phyloP scores from a whole-genome alignment of 2,113 vertebrate species.

The Psettodes erumei region DNA sequence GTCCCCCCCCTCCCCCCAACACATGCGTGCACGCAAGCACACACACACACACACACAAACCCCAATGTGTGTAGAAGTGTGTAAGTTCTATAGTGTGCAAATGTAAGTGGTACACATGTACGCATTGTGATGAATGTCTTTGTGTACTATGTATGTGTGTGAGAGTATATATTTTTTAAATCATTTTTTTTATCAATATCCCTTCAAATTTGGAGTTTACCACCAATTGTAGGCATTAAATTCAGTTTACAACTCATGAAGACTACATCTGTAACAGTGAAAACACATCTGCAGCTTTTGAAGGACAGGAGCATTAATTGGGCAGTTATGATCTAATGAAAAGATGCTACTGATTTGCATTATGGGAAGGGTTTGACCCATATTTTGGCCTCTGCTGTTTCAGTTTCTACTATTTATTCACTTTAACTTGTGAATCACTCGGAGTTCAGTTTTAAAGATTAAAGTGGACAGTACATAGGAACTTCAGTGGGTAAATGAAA shows the following conservation, averaged over 20 bases:
- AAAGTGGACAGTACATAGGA: not conserved
- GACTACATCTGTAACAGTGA: too few species aligned
- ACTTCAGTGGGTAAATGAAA: slow-evolving; percentile 2
- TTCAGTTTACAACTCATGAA: not conserved
- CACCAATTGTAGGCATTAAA: not conserved
- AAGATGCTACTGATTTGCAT: not conserved
- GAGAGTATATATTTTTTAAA: too few species aligned
- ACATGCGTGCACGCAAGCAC: not conserved
- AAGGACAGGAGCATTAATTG: not conserved
- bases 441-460: not conserved
- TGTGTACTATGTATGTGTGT: slow-evolving; percentile 14
- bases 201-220: not conserved
- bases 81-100: slow-evolving; percentile 8
- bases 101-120: slow-evolving; percentile 12
- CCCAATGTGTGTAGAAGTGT: slow-evolving; percentile 15
- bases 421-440: not conserved
- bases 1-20: slow-evolving; percentile 6
- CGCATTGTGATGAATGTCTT: slow-evolving; percentile 9
- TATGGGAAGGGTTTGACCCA: not conserved
- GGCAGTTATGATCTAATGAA: not conserved
- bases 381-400: not conserved
- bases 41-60: not conserved
- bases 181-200: too few species aligned
- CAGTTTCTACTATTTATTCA: not conserved
- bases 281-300: too few species aligned